Evolutionary conservation across 2,113 vertebrate genomes (phyloP).

Genomic region (Cephalophus harveyi): DNA sequence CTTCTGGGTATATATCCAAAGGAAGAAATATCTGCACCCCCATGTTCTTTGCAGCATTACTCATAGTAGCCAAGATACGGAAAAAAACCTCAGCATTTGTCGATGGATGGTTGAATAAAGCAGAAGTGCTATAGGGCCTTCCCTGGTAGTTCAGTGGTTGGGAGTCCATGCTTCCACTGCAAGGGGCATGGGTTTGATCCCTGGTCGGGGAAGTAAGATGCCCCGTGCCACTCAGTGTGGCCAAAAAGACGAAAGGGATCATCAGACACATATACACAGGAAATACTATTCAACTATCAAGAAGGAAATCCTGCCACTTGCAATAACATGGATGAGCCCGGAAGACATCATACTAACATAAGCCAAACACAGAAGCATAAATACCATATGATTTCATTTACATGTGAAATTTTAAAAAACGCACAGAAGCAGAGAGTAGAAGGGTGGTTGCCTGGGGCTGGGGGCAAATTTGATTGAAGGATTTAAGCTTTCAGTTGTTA

Average conservation of each 20-base stretch:
- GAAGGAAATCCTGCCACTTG: background rate
- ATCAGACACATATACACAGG: background rate
- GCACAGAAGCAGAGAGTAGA: background rate
- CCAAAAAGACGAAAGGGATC: background rate
- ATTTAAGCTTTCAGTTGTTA: background rate
- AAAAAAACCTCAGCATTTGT: background rate
- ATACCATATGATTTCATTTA: background rate
- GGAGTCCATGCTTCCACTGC: background rate
- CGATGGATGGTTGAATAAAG: background rate
- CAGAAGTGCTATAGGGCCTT: background rate
- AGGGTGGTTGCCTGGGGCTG: background rate
- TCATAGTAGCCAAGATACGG: background rate
- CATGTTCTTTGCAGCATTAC: background rate
- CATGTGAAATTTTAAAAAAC: background rate
- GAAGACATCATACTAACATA: background rate
- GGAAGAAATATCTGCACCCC: background rate
- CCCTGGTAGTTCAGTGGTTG: background rate
- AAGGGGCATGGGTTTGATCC: background rate
- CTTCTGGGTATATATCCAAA: background rate
- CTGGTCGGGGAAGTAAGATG: background rate
- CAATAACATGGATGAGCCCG: background rate
- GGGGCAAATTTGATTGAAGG: background rate
- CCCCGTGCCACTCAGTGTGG: accelerated
- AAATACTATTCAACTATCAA: background rate
- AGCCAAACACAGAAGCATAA: background rate